Evolutionary conservation across 1,140 invertebrate genomes (phyloP).

Genomic region (Paraescarpia echinospica): DNA sequence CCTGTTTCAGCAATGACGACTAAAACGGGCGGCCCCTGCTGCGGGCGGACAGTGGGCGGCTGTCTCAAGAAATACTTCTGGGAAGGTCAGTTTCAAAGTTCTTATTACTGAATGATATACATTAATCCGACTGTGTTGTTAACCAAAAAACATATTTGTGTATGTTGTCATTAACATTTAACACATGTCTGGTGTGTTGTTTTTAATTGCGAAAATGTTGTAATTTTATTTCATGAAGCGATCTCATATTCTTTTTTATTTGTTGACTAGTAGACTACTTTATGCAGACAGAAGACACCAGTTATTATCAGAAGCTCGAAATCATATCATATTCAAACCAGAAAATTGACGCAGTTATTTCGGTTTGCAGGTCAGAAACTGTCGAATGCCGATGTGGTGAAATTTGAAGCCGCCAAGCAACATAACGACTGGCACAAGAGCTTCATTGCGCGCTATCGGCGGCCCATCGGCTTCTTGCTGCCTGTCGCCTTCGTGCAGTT

Average conservation of each 20-base stretch:
- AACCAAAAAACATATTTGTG: neutral
- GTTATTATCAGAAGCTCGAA: too few relatives aligned
- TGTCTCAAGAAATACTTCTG: neutral
- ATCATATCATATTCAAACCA: too few relatives aligned
- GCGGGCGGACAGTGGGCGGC: neutral
- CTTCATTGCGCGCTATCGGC: slow-evolving; percentile 12
- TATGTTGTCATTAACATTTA: neutral
- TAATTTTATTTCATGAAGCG: too few relatives aligned
- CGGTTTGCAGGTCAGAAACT: neutral
- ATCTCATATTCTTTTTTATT: too few relatives aligned
- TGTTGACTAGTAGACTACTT: too few relatives aligned
- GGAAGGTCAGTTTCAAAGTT: neutral
- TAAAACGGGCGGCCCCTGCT: neutral
- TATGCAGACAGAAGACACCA: too few relatives aligned
- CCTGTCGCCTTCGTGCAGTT: slow-evolving; percentile 13
- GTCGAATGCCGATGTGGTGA: neutral
- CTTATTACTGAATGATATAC: neutral
- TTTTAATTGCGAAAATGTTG: too few relatives aligned
- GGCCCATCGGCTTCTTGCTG: neutral
- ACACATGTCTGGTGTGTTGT: too few relatives aligned
- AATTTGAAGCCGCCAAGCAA: neutral
- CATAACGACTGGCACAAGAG: slow-evolving; percentile 3
- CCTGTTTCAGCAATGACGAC: neutral
- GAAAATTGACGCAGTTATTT: neutral
- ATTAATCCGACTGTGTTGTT: neutral